Evolutionary conservation across 2,797 vertebrate genomes (phyloP), one percentile per base, ranked within the genome.

Genomic region (Taeniopygia guttata): DNA sequence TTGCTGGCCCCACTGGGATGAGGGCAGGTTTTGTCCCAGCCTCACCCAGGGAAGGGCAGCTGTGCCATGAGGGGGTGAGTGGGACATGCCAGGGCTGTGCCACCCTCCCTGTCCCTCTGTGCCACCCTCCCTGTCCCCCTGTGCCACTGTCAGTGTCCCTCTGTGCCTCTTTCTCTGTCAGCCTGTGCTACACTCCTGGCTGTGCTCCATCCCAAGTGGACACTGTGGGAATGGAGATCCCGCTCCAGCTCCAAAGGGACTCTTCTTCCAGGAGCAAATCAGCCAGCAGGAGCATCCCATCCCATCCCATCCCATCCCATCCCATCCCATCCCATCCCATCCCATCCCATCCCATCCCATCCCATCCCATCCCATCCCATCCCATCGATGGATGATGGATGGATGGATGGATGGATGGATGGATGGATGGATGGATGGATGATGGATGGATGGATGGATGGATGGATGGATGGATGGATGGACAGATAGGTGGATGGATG

Each of bases 201-300:
- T 49, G 59, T 16, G 42, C 58, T 55, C 8, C 8, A 19, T 46
- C 63, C 72, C 30, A 25, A 2, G 0, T 6, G 49, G 86, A 16
- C 2, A 2, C 34, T 0, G 12, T 10, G 32, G 52, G 64, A n/a
- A 42, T 63, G 40, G 0, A 14, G 25, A 55, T 16, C 36, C 13
- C 5, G 0, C 36, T 26, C 32, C 63, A 25, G 13, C 60, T 43
- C 89, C 48, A 15, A 63, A 62, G 70, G 48, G 27, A 19, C 38
- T 82, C 62, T 67, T 62, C 1, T 68, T 45, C 34, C 1, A 2
- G 79, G 86, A 67, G 11, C 2, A 2, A 7, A 62, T 27, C 91
- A 26, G 52, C 25, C 54, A 20, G 29, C 3, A 1, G 48, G 36
- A 29, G 23, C 69, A 38, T 52, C 17, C 17, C 49, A 38, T 38